A percentile compares a stretch with the other conserved stretches of the same genome.
These are phyloP conservation scores for Ceramica pisi DNA, from an alignment of 2,888 invertebrate species.

Conservation along the genomic window DNA sequence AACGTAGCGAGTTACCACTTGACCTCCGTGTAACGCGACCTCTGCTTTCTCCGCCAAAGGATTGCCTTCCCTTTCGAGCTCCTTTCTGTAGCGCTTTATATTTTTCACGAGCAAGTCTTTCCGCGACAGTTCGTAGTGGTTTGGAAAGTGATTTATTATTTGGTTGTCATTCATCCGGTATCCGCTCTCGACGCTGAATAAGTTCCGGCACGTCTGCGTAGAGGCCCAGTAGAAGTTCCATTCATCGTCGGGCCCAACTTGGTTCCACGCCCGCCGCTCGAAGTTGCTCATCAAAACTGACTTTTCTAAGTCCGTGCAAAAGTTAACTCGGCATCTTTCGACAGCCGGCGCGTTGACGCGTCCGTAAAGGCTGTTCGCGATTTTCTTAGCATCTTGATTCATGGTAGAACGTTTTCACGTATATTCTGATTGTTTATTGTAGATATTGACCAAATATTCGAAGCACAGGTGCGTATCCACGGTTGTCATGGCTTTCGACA, in stretches of 20 bases:
- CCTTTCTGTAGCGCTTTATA: constrained; percentile 98
- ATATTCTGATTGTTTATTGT: constrained; percentile 64
- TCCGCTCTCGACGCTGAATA: constrained; percentile 92
- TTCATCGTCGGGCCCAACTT: constrained; percentile 96
- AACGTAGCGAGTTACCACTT: constrained; percentile 93
- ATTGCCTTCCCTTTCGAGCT: constrained; percentile 97
- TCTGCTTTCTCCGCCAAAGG: constrained; percentile 94
- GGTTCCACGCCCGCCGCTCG: constrained; percentile 92
- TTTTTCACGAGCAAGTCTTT: constrained; percentile 99
- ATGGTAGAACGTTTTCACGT: constrained; percentile 64
- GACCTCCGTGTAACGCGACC: constrained; percentile 90
- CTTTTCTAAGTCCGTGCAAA: constrained; percentile 80
- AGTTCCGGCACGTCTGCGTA: constrained; percentile 96
- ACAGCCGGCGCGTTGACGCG: constrained; percentile 81
- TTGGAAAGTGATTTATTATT: constrained; percentile 98
- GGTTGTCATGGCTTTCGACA: constrained; percentile 79
- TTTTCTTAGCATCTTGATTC: constrained; percentile 82
- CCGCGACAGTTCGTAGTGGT: constrained; percentile 98
- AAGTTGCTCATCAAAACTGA: constrained; percentile 81
- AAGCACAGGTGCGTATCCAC: constrained; percentile 72
- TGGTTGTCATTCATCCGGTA: constrained; percentile 94
- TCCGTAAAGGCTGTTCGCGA: constrained; percentile 85
- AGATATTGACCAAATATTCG: constrained; percentile 76
- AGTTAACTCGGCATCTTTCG: constrained; percentile 88
- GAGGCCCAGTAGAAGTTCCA: constrained; percentile 99